phyloP scores from a whole-genome alignment of 2,113 vertebrate species.

The Ia io region DNA sequence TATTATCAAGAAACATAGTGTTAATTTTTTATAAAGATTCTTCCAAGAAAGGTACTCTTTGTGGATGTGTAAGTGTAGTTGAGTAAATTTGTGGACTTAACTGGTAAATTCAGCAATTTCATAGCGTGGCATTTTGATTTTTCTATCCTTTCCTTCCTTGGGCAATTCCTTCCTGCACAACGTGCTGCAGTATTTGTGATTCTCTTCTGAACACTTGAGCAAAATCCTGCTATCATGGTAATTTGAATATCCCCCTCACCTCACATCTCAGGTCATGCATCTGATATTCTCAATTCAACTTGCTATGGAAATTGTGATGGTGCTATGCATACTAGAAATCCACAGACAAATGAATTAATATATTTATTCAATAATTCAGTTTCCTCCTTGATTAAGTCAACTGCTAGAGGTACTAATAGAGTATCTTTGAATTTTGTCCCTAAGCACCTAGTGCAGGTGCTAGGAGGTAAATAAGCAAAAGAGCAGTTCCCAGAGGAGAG shows the following conservation, averaged over 20 bases:
- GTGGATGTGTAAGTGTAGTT: not conserved
- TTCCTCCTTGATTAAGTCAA: conserved; percentile 13
- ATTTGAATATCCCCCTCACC: not conserved
- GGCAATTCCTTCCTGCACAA: not conserved
- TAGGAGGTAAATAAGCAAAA: conserved; percentile 19
- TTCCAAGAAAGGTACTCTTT: not conserved
- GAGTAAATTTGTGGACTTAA: not conserved
- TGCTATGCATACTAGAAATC: not conserved
- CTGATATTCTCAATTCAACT: not conserved
- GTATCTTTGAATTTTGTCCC: conserved; percentile 19
- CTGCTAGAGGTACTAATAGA: not conserved
- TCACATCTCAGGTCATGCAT: not conserved
- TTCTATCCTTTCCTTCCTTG: not conserved
- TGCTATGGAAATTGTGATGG: not conserved
- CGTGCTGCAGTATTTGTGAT: not conserved
- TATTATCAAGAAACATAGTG: not conserved
- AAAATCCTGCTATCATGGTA: not conserved
- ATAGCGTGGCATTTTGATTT: not conserved
- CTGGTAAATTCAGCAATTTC: not conserved
- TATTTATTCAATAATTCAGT: not conserved
- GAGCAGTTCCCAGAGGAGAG: not conserved
- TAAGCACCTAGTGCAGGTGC: not conserved
- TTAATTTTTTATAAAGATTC: not conserved
- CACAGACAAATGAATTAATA: conserved; percentile 6
- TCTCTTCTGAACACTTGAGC: not conserved